Conservation (phyloP, 1,140 invertebrate species). For the Ruditapes philippinarum region DNA sequence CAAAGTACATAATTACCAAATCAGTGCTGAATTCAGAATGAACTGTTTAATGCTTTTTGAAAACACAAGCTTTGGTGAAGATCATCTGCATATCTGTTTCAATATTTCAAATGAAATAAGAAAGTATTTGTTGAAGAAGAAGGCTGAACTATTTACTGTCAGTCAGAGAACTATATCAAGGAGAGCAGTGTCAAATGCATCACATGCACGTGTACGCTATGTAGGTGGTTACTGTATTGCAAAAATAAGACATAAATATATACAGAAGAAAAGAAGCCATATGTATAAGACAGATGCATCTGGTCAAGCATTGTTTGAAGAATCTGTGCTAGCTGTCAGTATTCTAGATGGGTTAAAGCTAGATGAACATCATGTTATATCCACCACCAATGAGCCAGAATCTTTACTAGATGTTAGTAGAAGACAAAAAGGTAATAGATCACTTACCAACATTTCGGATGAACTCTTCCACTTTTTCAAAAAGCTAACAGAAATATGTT, state of each 20-base stretch:
- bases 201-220: constrained; percentile 17
- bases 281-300: neutral
- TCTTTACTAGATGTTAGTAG: neutral
- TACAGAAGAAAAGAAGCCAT: neutral
- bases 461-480: neutral
- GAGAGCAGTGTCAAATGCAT: neutral
- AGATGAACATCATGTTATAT: neutral
- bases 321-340: neutral
- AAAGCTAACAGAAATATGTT: neutral
- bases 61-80: neutral
- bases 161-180: neutral
- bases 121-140: constrained; percentile 4
- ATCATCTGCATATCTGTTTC: constrained; percentile 18
- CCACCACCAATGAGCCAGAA: neutral
- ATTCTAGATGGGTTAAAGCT: neutral
- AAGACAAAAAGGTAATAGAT: neutral
- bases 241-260: constrained; percentile 2
- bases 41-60: neutral
- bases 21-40: constrained; percentile 13
- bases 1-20: neutral
- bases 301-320: neutral
- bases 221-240: constrained; percentile 27
- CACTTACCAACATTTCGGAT: constrained; percentile 5
- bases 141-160: neutral
- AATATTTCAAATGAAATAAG: neutral